phyloP scores from a whole-genome alignment of 2,888 invertebrate species.

The Philaethria dido region DNA sequence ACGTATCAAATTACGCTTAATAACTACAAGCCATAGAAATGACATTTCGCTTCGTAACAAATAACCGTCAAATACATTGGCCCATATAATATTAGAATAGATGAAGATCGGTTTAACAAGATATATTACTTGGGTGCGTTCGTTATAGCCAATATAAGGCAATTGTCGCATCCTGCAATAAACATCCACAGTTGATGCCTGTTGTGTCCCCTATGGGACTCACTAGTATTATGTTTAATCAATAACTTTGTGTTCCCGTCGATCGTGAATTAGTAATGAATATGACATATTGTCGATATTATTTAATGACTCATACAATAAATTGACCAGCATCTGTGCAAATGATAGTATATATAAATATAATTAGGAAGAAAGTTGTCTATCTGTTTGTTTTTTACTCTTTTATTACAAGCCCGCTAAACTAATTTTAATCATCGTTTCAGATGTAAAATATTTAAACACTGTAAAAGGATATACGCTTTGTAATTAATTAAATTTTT shows the following conservation, averaged over 20 bases:
- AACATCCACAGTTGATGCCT: slow-evolving; percentile 42
- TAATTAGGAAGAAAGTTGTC: background rate
- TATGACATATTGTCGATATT: slow-evolving; percentile 22
- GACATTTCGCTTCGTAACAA: slow-evolving; percentile 25
- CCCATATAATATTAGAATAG: slow-evolving; percentile 46
- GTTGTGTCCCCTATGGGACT: slow-evolving; percentile 51
- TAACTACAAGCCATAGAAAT: slow-evolving; percentile 15
- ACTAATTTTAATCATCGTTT: background rate
- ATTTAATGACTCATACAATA: background rate
- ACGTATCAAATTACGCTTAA: background rate
- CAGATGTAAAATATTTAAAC: too few species aligned
- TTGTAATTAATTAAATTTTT: too few species aligned
- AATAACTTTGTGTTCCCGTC: slow-evolving; percentile 46
- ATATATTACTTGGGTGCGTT: slow-evolving; percentile 59
- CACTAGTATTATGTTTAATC: slow-evolving; percentile 51
- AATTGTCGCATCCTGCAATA: slow-evolving; percentile 66
- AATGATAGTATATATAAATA: background rate
- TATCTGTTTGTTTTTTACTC: background rate
- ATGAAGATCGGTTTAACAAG: slow-evolving; percentile 48
- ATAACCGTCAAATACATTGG: slow-evolving; percentile 36
- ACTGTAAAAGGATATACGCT: too few species aligned
- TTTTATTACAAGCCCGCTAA: too few species aligned
- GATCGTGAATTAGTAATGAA: slow-evolving; percentile 38
- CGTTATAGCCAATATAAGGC: slow-evolving; percentile 70
- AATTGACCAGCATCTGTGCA: background rate